A percentile compares a stretch with the other conserved stretches of the same genome.
Evolutionary conservation across 2,888 invertebrate genomes (phyloP).

Genomic region (Epsilonema sp.): DNA sequence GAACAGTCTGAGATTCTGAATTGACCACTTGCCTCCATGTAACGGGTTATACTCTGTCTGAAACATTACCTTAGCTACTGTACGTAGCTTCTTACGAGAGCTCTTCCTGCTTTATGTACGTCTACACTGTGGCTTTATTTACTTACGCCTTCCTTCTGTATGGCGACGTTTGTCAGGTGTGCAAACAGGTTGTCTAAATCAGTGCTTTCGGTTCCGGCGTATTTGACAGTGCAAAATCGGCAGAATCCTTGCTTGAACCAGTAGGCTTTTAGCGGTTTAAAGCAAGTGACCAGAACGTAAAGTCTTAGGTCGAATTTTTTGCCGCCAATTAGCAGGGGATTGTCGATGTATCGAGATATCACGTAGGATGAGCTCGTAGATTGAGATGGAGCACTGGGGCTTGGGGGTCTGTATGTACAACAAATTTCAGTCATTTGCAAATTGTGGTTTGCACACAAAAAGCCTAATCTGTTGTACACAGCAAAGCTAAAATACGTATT

Average conservation of each 20-base stretch:
- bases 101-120: too few species aligned
- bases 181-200: constrained; percentile 33
- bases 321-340: constrained; percentile 42
- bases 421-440: too few species aligned
- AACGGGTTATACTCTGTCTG: constrained; percentile 76
- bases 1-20: constrained; percentile 68
- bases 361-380: too few species aligned
- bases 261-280: constrained; percentile 69
- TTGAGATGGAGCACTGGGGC: too few species aligned
- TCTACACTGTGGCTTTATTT: too few species aligned
- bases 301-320: constrained; percentile 44
- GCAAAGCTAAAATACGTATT: too few species aligned
- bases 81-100: too few species aligned
- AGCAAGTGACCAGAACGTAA: constrained; percentile 41
- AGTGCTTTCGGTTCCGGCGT: constrained; percentile 37
- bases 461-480: too few species aligned
- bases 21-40: constrained; percentile 82
- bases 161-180: constrained; percentile 84
- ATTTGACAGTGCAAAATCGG: constrained; percentile 84
- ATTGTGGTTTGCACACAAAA: too few species aligned
- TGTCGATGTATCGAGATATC: constrained; percentile 41
- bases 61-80: constrained; percentile 12
- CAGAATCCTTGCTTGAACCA: constrained; percentile 68
- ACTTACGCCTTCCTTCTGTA: constrained; percentile 28
- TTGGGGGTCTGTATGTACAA: too few species aligned